These are phyloP conservation scores for Eustalomyia histrio DNA, from an alignment of 2,888 invertebrate genomes.

Conservation along the genomic window DNA sequence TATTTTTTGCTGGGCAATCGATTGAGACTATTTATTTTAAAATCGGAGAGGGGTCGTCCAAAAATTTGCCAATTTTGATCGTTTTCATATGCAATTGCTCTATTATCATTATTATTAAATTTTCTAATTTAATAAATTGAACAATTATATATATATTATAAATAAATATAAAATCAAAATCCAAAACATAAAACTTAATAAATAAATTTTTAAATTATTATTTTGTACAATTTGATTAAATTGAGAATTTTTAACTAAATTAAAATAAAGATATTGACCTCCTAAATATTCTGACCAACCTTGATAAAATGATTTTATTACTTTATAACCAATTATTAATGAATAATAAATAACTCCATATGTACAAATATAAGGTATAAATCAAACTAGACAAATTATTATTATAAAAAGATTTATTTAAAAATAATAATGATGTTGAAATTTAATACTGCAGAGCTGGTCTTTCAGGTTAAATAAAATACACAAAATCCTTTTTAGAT, in stretches of 20 bases:
- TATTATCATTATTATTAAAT: too few relatives aligned
- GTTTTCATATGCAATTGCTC: too few relatives aligned
- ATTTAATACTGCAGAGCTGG: too few relatives aligned
- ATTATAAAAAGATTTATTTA: constrained; percentile 78
- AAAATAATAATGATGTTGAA: constrained; percentile 78
- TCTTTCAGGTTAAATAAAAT: too few relatives aligned
- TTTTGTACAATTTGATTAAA: constrained; percentile 79
- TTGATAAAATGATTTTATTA: constrained; percentile 80
- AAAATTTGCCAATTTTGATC: too few relatives aligned
- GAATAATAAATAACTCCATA: not conserved
- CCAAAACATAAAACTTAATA: constrained; percentile 79
- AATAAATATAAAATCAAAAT: constrained; percentile 68
- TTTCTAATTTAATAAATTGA: too few relatives aligned
- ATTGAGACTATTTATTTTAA: too few relatives aligned
- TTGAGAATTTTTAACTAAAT: constrained; percentile 78
- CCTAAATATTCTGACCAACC: constrained; percentile 80
- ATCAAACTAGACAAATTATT: constrained; percentile 64
- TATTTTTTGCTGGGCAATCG: too few relatives aligned
- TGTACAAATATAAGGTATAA: not conserved
- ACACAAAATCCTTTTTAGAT: too few relatives aligned
- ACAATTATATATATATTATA: too few relatives aligned
- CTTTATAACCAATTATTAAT: constrained; percentile 74
- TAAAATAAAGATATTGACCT: constrained; percentile 77
- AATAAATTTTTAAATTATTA: constrained; percentile 80
- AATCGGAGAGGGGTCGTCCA: too few relatives aligned